Evolutionary conservation across 2,797 vertebrate genomes (phyloP), one percentile per base, ranked within the genome.

Genomic region (Helostoma temminkii): DNA sequence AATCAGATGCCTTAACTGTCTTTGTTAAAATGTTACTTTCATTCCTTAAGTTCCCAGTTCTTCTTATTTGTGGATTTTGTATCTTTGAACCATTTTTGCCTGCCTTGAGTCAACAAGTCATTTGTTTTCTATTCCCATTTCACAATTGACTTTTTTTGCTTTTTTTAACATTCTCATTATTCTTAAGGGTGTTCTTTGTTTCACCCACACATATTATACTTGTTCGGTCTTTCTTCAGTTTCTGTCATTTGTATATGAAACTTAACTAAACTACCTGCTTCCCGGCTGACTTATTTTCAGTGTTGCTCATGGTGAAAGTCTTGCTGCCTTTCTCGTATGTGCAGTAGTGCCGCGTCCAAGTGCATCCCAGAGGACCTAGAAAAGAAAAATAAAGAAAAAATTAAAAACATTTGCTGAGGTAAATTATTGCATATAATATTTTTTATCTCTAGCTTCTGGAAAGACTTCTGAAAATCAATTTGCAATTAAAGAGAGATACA

Each of bases 341-440:
- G 88, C 98, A 99, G 88, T 99, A 99, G 91, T 98, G 97, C 68
- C 97, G 96, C 14, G 92, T 93, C 97, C 98, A 99, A 0, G 96
- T 95, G 91, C 96, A 98, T 50, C 98, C 98, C 78, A 99, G 94
- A 1, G 97, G 98, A 87, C 98, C 98, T 99, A 60, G 4, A 55
- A 59, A 16, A 37, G 21, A 67, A 47, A 65, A 36, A 78, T n/a
- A 49, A 26, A 67, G 46, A 80, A 55, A 48, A 77, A 66, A 64
- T 32, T 32, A 12, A 12, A 41, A n/a, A 2, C 3, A 7, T 28
- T 3, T 36, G 25, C 3, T 19, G 18, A 49, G 65, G 30, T 48
- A 72, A 72, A 76, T 67, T 19, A 9, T 42, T 42, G n/a, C 41
- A 42, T 42, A 19, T 42, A n/a, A 56, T 9, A 71, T 70, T 61